Conservation (phyloP, 1,140 invertebrate genomes). For the Alviniconcha marisindica region DNA sequence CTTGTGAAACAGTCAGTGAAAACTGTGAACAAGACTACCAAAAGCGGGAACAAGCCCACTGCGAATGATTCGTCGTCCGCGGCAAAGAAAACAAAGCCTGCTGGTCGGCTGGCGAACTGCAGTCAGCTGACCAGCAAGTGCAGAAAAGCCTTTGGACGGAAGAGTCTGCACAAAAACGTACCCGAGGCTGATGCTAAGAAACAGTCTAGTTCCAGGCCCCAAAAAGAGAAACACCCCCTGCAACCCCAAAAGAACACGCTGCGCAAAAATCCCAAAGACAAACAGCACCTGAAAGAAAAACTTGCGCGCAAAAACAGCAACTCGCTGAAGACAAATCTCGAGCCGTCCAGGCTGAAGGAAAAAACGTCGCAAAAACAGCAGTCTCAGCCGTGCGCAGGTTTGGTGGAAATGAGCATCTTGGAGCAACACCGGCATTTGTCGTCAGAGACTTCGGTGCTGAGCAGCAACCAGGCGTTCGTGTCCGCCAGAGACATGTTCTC, state of each 20-base stretch:
- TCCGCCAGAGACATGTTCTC: conserved; percentile 24
- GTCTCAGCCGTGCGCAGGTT: not conserved
- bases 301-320: not conserved
- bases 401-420: not conserved
- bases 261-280: not conserved
- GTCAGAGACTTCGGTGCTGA: too few relatives aligned
- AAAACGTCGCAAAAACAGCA: not conserved
- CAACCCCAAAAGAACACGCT: not conserved
- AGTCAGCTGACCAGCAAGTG: too few relatives aligned
- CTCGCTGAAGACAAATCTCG: not conserved
- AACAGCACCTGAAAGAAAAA: not conserved
- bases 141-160: too few relatives aligned
- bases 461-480: not conserved
- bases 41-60: too few relatives aligned
- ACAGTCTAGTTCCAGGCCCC: not conserved
- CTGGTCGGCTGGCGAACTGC: too few relatives aligned
- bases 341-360: not conserved
- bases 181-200: not conserved
- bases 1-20: too few relatives aligned
- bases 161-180: too few relatives aligned
- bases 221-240: not conserved
- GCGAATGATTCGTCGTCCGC: too few relatives aligned
- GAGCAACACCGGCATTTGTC: not conserved
- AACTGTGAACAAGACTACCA: too few relatives aligned
- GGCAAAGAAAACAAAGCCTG: too few relatives aligned